Base-by-base conservation (phyloP, 2,113 vertebrate genomes). In the Albula glossodonta region DNA sequence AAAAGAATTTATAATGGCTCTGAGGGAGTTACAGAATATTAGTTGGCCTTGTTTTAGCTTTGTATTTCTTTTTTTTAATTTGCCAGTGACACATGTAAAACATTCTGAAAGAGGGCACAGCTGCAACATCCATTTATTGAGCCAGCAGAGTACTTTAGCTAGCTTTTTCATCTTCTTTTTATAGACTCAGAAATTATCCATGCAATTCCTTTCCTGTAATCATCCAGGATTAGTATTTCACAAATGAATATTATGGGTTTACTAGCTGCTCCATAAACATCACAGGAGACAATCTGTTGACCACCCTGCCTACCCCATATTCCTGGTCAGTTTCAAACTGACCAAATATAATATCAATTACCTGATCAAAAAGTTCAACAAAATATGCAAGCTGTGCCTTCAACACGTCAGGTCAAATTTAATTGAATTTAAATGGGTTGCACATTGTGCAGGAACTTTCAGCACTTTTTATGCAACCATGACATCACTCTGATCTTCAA, bases 51-150 rank as follows among this genome's bases (percentile, higher is more conserved):
- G 50, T 87, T 88, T 80, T 87, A 80, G 82, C 41, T 60, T 41
- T 81, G 31, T 41, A 48, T 87, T 81, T 15, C 90, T 93, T 91
- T 91, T 89, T 88, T 93, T 89, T 90, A 77, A 56, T 86, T 91
- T 88, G 93, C 93, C 90, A 91, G 89, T 85, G 88, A 88, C 92
- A 94, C 84, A 94, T 91, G 90, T 85, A 90, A 91, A 91, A 90
- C 92, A 93, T 85, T 92, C 91, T 87, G 60, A 89, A 94, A 95
- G 84, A 78, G 90, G 93, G 88, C 90, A 88, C 94, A 97, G 94
- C 93, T 96, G 94, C 85, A 89, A 90, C 89, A 88, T 87, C 84
- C 83, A 3, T 89, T 91, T 86, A 80, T 79, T 89, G 92, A 48
- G 89, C 86, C 89, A 90, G 88, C 85, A 80, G 86, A 92, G 93